Conservation (phyloP, 2,888 invertebrate species). For the Nemoura dubitans region DNA sequence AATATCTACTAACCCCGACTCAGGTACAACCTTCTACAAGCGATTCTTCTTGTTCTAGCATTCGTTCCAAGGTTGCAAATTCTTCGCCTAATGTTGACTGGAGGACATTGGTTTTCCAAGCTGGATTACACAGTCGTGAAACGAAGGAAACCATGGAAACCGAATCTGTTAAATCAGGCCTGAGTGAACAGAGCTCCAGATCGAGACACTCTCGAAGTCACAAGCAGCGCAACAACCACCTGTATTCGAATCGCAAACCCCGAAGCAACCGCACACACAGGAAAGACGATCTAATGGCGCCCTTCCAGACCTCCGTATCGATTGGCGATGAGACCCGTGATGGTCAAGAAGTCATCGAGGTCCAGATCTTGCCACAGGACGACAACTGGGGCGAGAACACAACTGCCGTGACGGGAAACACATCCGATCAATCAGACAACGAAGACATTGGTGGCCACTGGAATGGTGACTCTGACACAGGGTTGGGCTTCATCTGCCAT, state of each 20-base stretch:
- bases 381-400: conserved; percentile 99
- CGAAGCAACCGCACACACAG: conserved; percentile 73
- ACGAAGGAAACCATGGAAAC: conserved; percentile 78
- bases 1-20: too few relatives aligned
- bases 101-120: conserved; percentile 43
- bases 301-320: conserved; percentile 87
- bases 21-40: neutral
- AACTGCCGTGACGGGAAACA: conserved; percentile 95
- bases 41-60: neutral
- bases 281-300: conserved; percentile 77
- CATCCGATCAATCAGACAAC: conserved; percentile 94
- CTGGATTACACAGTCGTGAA: conserved; percentile 43
- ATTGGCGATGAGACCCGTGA: conserved; percentile 80
- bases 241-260: conserved; percentile 74
- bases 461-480: conserved; percentile 75
- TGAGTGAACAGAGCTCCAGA: conserved; percentile 84
- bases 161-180: conserved; percentile 87
- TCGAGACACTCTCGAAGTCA: conserved; percentile 58
- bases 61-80: conserved; percentile 8
- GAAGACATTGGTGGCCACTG: conserved; percentile 88
- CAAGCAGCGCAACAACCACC: conserved; percentile 64
- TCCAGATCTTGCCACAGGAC: conserved; percentile 91
- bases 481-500: conserved; percentile 78
- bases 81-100: conserved; percentile 47
- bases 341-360: conserved; percentile 93